phyloP scores from a whole-genome alignment of 2,797 vertebrate species.

The Chelon labrosus region DNA sequence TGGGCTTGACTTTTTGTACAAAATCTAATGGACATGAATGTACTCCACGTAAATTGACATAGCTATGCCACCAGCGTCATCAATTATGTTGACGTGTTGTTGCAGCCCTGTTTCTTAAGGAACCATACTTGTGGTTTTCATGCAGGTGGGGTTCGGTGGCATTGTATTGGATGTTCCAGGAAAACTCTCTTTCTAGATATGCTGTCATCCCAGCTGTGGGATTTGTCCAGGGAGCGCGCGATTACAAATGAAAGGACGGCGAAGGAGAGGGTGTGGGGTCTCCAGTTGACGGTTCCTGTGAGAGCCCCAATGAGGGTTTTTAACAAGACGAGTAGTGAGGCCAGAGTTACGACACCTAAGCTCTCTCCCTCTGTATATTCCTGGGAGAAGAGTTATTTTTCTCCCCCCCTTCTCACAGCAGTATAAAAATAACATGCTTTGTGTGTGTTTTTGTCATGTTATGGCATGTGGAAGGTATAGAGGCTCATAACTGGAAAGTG shows the following conservation, averaged over 20 bases:
- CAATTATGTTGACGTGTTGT: no score
- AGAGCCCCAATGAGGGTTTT: constrained; percentile 75
- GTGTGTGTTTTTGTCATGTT: constrained; percentile 65
- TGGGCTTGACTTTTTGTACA: no score
- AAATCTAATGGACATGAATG: no score
- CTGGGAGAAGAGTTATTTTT: constrained; percentile 68
- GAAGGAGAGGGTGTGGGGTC: constrained; percentile 68
- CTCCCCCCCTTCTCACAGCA: constrained; percentile 41
- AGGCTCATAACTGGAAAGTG: constrained; percentile 73
- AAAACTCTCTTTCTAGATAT: constrained; percentile 58
- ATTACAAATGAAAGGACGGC: constrained; percentile 67
- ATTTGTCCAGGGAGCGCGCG: constrained; percentile 55
- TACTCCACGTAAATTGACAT: no score
- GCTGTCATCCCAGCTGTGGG: constrained; percentile 53
- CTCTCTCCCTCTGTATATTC: constrained; percentile 67
- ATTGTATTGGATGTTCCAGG: constrained; percentile 41
- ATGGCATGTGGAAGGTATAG: constrained; percentile 65
- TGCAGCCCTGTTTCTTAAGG: no score
- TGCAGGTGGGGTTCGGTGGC: constrained; percentile 6
- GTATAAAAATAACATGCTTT: constrained; percentile 80
- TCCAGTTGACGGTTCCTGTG: constrained; percentile 61
- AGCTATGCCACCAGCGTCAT: no score
- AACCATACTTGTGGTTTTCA: neutral
- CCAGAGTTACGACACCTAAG: constrained; percentile 59
- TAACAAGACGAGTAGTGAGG: constrained; percentile 82